phyloP scores from a whole-genome alignment of 2,113 vertebrate genomes.

The Holacanthus passer region DNA sequence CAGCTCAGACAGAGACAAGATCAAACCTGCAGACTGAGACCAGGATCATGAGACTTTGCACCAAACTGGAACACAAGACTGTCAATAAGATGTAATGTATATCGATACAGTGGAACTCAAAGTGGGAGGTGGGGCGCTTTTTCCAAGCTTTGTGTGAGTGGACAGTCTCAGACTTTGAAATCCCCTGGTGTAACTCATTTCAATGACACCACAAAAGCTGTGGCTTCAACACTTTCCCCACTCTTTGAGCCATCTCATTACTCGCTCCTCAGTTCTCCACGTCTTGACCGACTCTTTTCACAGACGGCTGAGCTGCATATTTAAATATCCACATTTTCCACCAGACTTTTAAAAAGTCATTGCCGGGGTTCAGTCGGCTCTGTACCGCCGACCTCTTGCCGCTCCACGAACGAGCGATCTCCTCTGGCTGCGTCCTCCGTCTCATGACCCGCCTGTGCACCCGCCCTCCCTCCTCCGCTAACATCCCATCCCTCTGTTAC shows the following conservation, averaged over 20 bases:
- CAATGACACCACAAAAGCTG: background rate
- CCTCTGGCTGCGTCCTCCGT: constrained; percentile 19
- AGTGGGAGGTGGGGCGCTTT: too few species aligned
- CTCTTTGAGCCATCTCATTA: background rate
- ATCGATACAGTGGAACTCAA: too few species aligned
- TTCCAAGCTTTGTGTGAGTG: too few species aligned
- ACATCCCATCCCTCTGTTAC: constrained; percentile 69
- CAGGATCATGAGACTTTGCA: background rate
- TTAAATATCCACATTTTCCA: constrained; percentile 16
- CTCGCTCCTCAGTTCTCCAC: background rate
- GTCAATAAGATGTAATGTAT: background rate
- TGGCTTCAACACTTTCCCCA: background rate
- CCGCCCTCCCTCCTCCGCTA: constrained; percentile 20
- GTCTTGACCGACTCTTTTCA: background rate
- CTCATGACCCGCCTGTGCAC: constrained; percentile 56
- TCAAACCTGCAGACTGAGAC: background rate
- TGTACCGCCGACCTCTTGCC: constrained; percentile 14
- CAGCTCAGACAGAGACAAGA: background rate
- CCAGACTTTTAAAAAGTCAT: background rate
- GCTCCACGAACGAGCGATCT: background rate
- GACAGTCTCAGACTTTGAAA: too few species aligned
- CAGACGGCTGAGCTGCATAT: background rate
- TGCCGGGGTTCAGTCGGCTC: background rate
- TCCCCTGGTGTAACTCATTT: background rate
- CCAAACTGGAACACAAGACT: background rate